Conservation (phyloP, 2,113 vertebrate genomes). For the Phylloscopus trochilus region DNA sequence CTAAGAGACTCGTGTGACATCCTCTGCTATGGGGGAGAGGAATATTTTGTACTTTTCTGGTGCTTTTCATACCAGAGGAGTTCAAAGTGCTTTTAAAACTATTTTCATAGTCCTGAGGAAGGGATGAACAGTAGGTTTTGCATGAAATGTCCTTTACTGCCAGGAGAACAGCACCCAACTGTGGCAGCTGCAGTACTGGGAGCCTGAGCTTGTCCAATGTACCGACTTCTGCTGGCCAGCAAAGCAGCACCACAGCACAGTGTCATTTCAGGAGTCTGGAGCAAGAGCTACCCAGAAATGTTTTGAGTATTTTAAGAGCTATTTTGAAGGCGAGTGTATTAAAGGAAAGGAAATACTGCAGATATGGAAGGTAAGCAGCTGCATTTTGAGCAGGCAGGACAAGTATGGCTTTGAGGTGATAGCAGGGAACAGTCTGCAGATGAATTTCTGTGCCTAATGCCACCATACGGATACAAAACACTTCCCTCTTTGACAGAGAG, state of each 20-base stretch:
- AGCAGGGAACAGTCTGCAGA: neutral
- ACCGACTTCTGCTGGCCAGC: neutral
- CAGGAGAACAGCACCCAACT: neutral
- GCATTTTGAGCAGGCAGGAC: neutral
- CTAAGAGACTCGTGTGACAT: accelerated
- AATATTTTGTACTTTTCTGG: neutral
- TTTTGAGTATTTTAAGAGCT: neutral
- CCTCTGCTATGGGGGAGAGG: neutral
- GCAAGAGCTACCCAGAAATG: neutral
- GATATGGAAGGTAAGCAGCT: neutral
- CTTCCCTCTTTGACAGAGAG: neutral
- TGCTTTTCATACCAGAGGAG: neutral
- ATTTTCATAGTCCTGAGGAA: neutral
- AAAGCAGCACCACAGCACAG: neutral
- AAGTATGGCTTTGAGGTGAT: neutral
- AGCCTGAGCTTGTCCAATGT: neutral
- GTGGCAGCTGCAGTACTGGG: accelerated
- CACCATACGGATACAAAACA: neutral
- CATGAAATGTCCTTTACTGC: neutral
- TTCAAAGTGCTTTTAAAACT: neutral
- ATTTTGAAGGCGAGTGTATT: neutral
- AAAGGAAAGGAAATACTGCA: neutral
- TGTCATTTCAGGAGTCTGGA: neutral
- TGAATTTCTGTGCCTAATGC: neutral
- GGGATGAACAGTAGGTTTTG: neutral